A percentile compares a stretch with the other conserved stretches of the same genome.
These are phyloP conservation scores for Catamblyrhynchus diadema DNA, from an alignment of 2,797 vertebrate species.

Conservation along the genomic window DNA sequence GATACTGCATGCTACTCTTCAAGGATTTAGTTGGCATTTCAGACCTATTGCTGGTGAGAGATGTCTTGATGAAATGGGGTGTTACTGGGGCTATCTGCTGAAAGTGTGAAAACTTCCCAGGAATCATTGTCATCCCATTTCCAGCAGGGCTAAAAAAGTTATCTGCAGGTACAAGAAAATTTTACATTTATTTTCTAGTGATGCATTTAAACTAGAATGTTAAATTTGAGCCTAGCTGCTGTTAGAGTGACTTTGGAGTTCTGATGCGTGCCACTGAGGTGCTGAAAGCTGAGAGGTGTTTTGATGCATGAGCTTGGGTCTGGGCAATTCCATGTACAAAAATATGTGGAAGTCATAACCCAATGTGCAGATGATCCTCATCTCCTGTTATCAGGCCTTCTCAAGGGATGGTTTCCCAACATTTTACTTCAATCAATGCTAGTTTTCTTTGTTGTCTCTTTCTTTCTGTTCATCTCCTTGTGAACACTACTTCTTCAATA, in stretches of 20 bases:
- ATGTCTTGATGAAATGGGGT: background rate
- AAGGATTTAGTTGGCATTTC: background rate
- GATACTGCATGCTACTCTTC: background rate
- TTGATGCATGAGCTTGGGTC: background rate
- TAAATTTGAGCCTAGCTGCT: background rate
- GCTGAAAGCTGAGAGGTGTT: background rate
- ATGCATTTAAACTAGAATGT: background rate
- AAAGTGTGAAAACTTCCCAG: background rate
- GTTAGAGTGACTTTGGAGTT: background rate
- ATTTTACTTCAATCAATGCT: background rate
- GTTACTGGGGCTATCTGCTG: background rate
- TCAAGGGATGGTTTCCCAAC: background rate
- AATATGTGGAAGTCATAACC: background rate
- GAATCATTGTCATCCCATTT: background rate
- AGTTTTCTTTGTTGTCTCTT: background rate
- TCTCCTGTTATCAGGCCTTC: background rate
- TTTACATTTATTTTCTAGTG: fast-evolving
- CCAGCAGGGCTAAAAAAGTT: background rate
- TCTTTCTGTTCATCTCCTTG: background rate
- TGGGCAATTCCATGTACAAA: background rate
- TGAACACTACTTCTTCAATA: background rate
- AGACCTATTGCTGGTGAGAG: background rate
- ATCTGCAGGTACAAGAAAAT: background rate
- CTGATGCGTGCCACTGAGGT: background rate
- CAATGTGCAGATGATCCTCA: background rate